A percentile compares a stretch with the other conserved stretches of the same genome.
Evolutionary conservation across 2,888 invertebrate genomes (phyloP).

Genomic region (Ophion obscuratus): DNA sequence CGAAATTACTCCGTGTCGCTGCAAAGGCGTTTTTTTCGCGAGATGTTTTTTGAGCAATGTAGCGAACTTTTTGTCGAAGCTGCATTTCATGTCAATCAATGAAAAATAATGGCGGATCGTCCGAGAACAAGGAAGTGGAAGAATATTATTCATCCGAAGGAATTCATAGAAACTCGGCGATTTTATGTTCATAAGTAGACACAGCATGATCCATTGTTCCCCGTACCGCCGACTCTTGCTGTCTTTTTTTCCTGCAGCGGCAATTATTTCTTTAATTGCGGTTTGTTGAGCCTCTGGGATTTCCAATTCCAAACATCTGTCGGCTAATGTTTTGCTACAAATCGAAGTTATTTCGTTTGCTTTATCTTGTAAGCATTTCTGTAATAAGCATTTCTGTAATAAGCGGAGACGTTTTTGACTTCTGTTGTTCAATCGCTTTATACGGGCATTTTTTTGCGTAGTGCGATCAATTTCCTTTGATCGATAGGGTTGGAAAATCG

Average conservation of each 20-base stretch:
- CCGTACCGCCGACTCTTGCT: constrained; percentile 24
- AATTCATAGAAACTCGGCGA: constrained; percentile 33
- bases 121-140: constrained; percentile 28
- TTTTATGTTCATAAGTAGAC: constrained; percentile 28
- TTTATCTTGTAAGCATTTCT: constrained; percentile 15
- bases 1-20: constrained; percentile 10
- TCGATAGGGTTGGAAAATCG: constrained; percentile 21
- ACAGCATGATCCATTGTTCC: constrained; percentile 45
- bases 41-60: constrained; percentile 34
- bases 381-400: too few species aligned
- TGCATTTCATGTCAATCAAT: constrained; percentile 34
- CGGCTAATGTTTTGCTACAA: neutral
- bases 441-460: constrained; percentile 10
- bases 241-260: constrained; percentile 13
- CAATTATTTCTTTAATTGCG: constrained; percentile 11
- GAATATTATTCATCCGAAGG: constrained; percentile 19
- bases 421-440: constrained; percentile 40
- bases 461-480: constrained; percentile 1
- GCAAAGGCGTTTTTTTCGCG: too few species aligned
- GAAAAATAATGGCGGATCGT: constrained; percentile 30
- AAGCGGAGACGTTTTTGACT: constrained; percentile 23
- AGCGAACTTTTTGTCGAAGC: constrained; percentile 25
- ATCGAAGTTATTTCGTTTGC: neutral
- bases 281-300: constrained; percentile 2
- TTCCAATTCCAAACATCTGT: neutral